Percentiles rank a stretch among this genome's conserved stretches.
These are phyloP conservation scores for Neomicropteryx cornuta DNA, from an alignment of 1,140 invertebrate species.

Conservation along the genomic window DNA sequence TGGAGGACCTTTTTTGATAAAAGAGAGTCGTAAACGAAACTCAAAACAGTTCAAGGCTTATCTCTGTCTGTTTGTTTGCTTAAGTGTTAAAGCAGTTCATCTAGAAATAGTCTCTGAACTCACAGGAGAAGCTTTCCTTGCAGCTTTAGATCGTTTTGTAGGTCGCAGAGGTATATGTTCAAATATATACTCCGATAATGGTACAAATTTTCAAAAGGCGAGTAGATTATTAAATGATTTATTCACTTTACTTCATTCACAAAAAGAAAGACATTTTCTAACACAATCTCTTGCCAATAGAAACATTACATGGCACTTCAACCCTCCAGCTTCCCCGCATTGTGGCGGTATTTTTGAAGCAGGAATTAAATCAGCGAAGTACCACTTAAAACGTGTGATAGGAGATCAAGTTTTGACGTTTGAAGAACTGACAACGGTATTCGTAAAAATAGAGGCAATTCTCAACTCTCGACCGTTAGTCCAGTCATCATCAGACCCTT, in stretches of 20 bases:
- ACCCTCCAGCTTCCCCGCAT: constrained; percentile 19
- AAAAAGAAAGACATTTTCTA: not conserved
- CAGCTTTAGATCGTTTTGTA: constrained; percentile 11
- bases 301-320: constrained; percentile 11
- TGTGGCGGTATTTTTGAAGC: constrained; percentile 18
- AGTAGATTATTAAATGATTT: constrained; percentile 8
- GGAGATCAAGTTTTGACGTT: constrained; percentile 12
- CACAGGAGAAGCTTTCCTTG: constrained; percentile 9
- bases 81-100: constrained; percentile 5
- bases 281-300: not conserved
- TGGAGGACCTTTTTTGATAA: constrained; percentile 11
- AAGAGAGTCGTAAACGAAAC: constrained; percentile 3
- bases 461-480: constrained; percentile 17
- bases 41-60: constrained; percentile 7
- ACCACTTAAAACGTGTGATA: constrained; percentile 13
- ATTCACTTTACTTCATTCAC: constrained; percentile 1
- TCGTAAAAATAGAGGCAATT: constrained; percentile 15
- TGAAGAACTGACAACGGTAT: constrained; percentile 17
- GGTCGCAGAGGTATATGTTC: constrained; percentile 11
- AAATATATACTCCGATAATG: constrained; percentile 18
- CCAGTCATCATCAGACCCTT: constrained; percentile 10
- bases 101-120: constrained; percentile 12
- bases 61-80: constrained; percentile 9
- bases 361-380: constrained; percentile 16
- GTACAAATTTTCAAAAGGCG: constrained; percentile 18